Evolutionary conservation across 2,113 vertebrate species (phyloP).

Genomic region (Dendrocopos noguchii): DNA sequence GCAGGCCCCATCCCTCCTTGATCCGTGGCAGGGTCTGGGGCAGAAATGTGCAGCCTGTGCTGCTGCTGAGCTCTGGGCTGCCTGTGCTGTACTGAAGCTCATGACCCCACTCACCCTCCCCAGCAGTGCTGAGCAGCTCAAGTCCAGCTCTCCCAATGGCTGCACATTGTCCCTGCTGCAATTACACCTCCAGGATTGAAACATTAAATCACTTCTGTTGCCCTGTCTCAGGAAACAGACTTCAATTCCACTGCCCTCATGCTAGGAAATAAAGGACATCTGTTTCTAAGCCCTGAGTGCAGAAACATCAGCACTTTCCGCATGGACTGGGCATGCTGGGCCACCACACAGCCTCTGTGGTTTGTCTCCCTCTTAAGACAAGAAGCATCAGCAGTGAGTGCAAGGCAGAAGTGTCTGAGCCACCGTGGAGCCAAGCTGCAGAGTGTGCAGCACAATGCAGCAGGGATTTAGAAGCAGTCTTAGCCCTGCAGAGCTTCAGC

Average conservation of each 20-base stretch:
- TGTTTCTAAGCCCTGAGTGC: conserved; percentile 24
- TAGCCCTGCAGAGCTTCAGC: background rate
- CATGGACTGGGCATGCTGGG: background rate
- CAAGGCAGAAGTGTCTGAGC: background rate
- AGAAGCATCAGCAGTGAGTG: background rate
- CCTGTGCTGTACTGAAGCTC: background rate
- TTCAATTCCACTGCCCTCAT: conserved; percentile 26
- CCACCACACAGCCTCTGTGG: background rate
- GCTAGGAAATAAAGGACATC: conserved; percentile 37
- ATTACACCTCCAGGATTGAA: conserved; percentile 9
- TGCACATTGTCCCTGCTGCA: conserved; percentile 9
- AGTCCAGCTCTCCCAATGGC: conserved; percentile 8
- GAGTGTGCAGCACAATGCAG: fast-evolving
- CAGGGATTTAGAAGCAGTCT: background rate
- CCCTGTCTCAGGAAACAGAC: conserved; percentile 34
- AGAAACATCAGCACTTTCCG: conserved; percentile 1
- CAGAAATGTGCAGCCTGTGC: background rate
- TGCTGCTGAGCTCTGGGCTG: background rate
- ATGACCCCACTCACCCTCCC: background rate
- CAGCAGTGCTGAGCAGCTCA: background rate
- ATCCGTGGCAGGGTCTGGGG: background rate
- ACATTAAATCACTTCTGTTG: conserved; percentile 54
- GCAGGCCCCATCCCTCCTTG: background rate
- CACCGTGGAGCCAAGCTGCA: background rate
- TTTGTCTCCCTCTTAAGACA: background rate